Percentiles rank a stretch among this genome's conserved stretches.
phyloP scores from a whole-genome alignment of 1,140 invertebrate genomes.

The Carcinoscorpius rotundicauda region DNA sequence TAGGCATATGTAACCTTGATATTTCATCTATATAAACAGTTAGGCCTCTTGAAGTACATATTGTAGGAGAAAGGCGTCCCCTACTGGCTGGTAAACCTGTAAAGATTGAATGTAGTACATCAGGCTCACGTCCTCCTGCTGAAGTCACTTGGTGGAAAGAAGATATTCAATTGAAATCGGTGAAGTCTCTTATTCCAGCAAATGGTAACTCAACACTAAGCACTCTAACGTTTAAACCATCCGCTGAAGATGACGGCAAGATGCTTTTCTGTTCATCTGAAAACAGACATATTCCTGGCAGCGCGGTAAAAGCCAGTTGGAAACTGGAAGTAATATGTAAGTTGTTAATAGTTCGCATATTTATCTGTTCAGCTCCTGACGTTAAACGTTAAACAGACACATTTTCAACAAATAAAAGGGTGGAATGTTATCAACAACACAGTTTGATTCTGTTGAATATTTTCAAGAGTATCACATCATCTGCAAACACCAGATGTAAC shows the following conservation, averaged over 20 bases:
- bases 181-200: constrained; percentile 44
- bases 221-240: constrained; percentile 18
- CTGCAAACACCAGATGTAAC: too few species aligned
- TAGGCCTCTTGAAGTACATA: constrained; percentile 62
- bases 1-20: too few species aligned
- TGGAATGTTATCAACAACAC: too few species aligned
- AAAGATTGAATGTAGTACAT: constrained; percentile 19
- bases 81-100: constrained; percentile 20
- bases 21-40: constrained; percentile 40
- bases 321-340: constrained; percentile 46
- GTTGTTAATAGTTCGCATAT: constrained; percentile 22
- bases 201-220: constrained; percentile 48
- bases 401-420: too few species aligned
- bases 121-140: constrained; percentile 23
- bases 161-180: constrained; percentile 42
- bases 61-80: constrained; percentile 51
- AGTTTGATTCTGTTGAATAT: too few species aligned
- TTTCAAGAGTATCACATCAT: too few species aligned
- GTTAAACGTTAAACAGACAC: too few species aligned
- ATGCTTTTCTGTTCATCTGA: constrained; percentile 21
- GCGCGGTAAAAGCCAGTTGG: constrained; percentile 58
- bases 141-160: constrained; percentile 41
- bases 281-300: constrained; percentile 32
- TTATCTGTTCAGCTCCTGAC: too few species aligned
- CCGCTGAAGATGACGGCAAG: constrained; percentile 21